Base-by-base conservation (phyloP, 1,140 invertebrate species). In the Melipona quadrifasciata region DNA sequence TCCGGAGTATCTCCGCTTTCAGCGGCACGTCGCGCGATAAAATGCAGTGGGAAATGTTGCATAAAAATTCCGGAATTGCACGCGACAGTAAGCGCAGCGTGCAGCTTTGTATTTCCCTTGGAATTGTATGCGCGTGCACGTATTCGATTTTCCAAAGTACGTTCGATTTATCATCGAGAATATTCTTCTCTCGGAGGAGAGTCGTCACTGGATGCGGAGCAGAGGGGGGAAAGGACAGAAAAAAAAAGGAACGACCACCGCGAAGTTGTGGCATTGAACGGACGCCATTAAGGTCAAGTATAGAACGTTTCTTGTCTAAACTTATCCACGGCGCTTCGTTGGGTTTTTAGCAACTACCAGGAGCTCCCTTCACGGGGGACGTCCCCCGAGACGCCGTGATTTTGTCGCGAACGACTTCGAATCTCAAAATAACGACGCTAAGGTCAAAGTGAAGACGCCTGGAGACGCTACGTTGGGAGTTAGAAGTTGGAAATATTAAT, bases 271-370 rank as follows among this genome's bases (percentile, higher is more conserved):
- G 55, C 78, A 79, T 88, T 85, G 86, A 78, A 88, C 57, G 47
- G n/a, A 27, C 64, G 86, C 86, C 83, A 82, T 88, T 89, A 89
- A 82, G 86, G 86, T 88, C 87, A 82, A 89, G 87, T 89, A 88
- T 89, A 88, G 86, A 85, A 70, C 71, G 82, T 75, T 61, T 51
- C 67, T 85, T 57, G 82, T 84, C 86, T 88, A 88, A 87, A 87
- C 72, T 87, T 88, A 82, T 86, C 51, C 57, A 16, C 61, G 67
- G 24, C 72, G 70, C 17, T 80, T 87, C 72, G 61, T 64, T 53
- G 70, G 75, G 51, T 58, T 79, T 85, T 87, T 53, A 79, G 57
- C 81, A 58, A 39, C 74, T 21, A 0, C 39, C 53, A 21, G 1
- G 24, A 27, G 58, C 5, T 51, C n/a, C 10, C n/a, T 17, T 21